Base-by-base conservation (phyloP, 2,888 invertebrate species). In the Drosophila kanekoi region DNA sequence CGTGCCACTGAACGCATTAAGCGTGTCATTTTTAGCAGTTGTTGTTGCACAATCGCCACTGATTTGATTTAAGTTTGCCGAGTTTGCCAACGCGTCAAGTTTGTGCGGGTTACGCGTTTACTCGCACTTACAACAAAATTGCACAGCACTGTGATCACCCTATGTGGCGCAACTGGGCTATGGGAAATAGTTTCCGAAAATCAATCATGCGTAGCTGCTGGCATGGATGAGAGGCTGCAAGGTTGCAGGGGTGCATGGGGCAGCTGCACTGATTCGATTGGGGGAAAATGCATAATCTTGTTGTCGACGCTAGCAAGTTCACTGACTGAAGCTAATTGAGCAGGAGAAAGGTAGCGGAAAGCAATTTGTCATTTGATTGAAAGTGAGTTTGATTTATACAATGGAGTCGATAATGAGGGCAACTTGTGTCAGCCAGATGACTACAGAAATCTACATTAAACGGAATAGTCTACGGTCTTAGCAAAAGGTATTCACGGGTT, bases 281-380 rank as follows among this genome's bases (percentile, higher is more conserved):
- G 48, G 45, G 56, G 48, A 32, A 66, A 78, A 65, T 79, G 77
- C 79, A 79, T 79, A 79, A 76, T 79, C 79, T 76, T 74, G 64
- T 74, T 79, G 75, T 79, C 62, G 79, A 53, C 63, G 44, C 43
- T 61, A 37, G 41, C 49, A 57, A 72, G 88, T 83, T 88, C 88
- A 79, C 20, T 74, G 88, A 82, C 86, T 73, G 71, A 38, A 73
- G 77, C 80, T 86, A 82, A 83, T 88, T 79, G 80, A 79, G 73
- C 67, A 62, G 58, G 83, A 65, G 87, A 83, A 83, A 82, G 81
- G 87, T 82, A 87, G 87, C 81, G 87, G 75, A 68, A 82, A 88
- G 77, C 79, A 72, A 78, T 85, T 87, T 85, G 86, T 87, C 86
- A 85, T 69, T 69, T 85, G 82, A 82, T 82, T 85, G 85, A 82